Percentiles rank a stretch among this genome's conserved stretches.
Conservation (phyloP, 2,113 vertebrate species). For the Mustela nigripes region DNA sequence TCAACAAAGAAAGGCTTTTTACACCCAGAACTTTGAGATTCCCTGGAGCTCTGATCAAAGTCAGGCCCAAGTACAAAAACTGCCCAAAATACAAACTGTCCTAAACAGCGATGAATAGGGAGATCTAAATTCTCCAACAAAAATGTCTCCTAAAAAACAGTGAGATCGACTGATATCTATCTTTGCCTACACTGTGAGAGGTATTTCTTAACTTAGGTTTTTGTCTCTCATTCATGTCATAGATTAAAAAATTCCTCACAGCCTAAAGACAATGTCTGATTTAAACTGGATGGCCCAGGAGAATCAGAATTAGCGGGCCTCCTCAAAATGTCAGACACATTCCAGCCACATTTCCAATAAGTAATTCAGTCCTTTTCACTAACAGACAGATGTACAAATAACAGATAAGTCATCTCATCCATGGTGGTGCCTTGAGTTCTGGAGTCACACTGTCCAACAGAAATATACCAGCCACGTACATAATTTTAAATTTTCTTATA, state of each 20-base stretch:
- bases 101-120: background rate
- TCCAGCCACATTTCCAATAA: background rate
- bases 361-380: background rate
- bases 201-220: background rate
- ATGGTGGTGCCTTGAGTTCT: background rate
- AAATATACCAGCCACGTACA: background rate
- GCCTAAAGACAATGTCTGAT: background rate
- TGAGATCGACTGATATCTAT: background rate
- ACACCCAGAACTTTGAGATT: background rate
- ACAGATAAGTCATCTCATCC: background rate
- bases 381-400: background rate
- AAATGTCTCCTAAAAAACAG: background rate
- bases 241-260: background rate
- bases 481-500: background rate
- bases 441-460: accelerated
- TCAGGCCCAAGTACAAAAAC: accelerated
- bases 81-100: background rate
- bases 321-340: background rate
- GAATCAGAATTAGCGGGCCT: background rate
- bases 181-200: background rate
- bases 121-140: background rate
- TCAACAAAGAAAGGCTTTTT: background rate
- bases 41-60: background rate
- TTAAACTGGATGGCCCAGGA: background rate
- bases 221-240: background rate